These are phyloP conservation scores for Microtus ochrogaster DNA, from an alignment of 2,113 vertebrate species.

Conservation along the genomic window DNA sequence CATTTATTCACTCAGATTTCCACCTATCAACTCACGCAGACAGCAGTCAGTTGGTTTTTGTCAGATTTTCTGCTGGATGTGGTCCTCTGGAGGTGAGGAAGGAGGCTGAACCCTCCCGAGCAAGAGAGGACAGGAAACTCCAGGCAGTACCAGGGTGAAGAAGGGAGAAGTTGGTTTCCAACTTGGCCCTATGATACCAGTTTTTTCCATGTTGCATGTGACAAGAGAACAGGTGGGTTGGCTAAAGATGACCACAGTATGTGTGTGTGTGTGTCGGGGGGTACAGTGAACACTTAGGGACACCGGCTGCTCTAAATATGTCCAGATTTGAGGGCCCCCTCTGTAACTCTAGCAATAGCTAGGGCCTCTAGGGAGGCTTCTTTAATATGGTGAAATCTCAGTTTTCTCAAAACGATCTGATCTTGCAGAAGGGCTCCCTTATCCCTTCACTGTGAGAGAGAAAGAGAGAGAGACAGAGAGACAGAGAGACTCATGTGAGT, in stretches of 20 bases:
- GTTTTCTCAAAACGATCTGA: not conserved
- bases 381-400: constrained; percentile 7
- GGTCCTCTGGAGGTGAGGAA: not conserved
- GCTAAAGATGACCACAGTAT: not conserved
- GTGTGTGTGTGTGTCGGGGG: no score
- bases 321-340: not conserved
- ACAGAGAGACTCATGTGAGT: not conserved
- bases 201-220: not conserved
- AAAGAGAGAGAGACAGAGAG: not conserved
- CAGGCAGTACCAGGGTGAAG: not conserved
- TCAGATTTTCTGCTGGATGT: not conserved
- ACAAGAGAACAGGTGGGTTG: not conserved
- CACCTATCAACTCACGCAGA: not conserved
- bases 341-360: not conserved
- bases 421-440: not conserved
- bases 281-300: not conserved
- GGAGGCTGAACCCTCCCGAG: no score
- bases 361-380: not conserved
- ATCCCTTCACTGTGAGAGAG: not conserved
- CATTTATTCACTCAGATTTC: not conserved
- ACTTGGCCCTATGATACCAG: not conserved
- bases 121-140: not conserved
- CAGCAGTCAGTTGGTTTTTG: not conserved
- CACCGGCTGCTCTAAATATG: not conserved
- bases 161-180: not conserved